These are phyloP conservation scores for Epirrita christyi DNA, from an alignment of 2,888 invertebrate genomes.

Conservation along the genomic window DNA sequence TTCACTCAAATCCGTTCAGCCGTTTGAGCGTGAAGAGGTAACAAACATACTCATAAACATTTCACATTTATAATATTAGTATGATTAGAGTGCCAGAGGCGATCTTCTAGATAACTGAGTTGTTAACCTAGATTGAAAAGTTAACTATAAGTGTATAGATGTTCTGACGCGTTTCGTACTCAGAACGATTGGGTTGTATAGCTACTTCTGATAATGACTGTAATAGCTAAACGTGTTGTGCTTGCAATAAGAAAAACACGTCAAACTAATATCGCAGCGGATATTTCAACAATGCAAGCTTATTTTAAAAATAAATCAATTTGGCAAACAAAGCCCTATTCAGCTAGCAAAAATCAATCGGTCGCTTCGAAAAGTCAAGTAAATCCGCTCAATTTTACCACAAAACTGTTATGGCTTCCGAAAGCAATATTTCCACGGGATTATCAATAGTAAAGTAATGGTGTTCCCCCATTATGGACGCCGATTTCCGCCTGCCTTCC, in stretches of 20 bases:
- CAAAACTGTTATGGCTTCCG: slow-evolving; percentile 84
- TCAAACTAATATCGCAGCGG: neutral
- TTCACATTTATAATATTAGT: no score
- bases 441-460: slow-evolving; percentile 83
- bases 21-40: no score
- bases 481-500: slow-evolving; percentile 77
- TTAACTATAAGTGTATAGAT: no score
- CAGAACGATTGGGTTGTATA: no score
- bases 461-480: slow-evolving; percentile 81
- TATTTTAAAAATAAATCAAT: slow-evolving; percentile 28
- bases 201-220: no score
- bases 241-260: neutral
- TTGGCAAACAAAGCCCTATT: slow-evolving; percentile 24
- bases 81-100: no score
- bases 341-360: slow-evolving; percentile 36
- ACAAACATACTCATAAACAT: no score
- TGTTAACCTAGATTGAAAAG: no score
- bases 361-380: slow-evolving; percentile 46
- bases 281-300: neutral
- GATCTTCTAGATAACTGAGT: no score
- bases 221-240: no score
- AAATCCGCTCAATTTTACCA: slow-evolving; percentile 80
- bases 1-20: no score
- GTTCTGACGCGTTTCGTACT: no score
- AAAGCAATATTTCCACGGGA: slow-evolving; percentile 76